Base-by-base conservation (phyloP, 2,113 vertebrate species). In the Cynoglossus semilaevis region DNA sequence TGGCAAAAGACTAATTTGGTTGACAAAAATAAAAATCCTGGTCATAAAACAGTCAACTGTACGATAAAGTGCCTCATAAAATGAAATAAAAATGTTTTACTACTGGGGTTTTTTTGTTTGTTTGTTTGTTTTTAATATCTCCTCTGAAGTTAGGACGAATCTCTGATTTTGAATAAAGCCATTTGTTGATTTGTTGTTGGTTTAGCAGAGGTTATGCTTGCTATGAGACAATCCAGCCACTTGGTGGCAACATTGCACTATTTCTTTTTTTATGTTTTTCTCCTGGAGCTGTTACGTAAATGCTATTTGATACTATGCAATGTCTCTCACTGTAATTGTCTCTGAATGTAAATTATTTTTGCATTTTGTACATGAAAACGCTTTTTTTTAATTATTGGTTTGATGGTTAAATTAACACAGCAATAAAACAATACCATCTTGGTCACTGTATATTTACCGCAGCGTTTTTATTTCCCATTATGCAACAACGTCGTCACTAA, bases 161-260 rank as follows among this genome's bases (percentile, higher is more conserved):
- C 15, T 55, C 16, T 16, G 13, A 4, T 16, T 41, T 19, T 19
- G 15, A 55, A 49, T 2, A 1, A 45, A 63, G 45, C 38, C 42
- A 60, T 61, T 9, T 61, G 42, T 45, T 57, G 50, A 48, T 29
- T 50, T 36, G 36, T 8, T 29, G 22, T 29, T 29, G 22, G 22
- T 29, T 29, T 29, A 29, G 22, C 22, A 17, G 36, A 54, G 4
- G 48, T 44, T 36, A 40, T 74, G 57, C 11, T 38, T 40, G 57
- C 70, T 42, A 19, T 56, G 34, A 66, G 45, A 51, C 63, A 35
- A 47, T 72, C 47, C 15, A 9, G 72, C 85, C 87, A 85, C 85
- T 61, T 50, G 83, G 69, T 77, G 85, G 84, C 70, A 57, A 19
- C 53, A 69, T 76, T 87, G 79, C 80, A 83, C 78, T 84, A 77